A percentile compares a stretch with the other conserved stretches of the same genome.
Evolutionary conservation across 2,888 invertebrate genomes (phyloP).

Genomic region (Diloba caeruleocephala): DNA sequence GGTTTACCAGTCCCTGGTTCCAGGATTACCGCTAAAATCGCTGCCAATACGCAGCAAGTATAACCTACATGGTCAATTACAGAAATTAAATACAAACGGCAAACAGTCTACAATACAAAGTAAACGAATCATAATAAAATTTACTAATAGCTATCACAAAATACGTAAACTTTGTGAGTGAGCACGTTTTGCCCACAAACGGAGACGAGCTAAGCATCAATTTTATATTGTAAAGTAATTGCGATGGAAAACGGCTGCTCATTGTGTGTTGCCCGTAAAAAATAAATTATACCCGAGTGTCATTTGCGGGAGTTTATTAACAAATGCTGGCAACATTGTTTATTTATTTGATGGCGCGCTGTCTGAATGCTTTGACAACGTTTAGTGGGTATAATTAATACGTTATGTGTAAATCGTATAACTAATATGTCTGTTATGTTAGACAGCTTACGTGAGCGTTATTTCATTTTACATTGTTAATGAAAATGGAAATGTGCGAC

Average conservation of each 20-base stretch:
- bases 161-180: slow-evolving; percentile 34
- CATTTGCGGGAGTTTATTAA: slow-evolving; percentile 59
- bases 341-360: slow-evolving; percentile 53
- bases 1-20: neutral
- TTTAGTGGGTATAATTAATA: slow-evolving; percentile 60
- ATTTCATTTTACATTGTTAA: slow-evolving; percentile 23
- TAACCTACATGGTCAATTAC: neutral
- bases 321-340: slow-evolving; percentile 62
- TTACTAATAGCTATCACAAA: slow-evolving; percentile 55
- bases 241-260: slow-evolving; percentile 59
- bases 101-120: slow-evolving; percentile 23
- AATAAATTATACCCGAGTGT: slow-evolving; percentile 65
- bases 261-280: slow-evolving; percentile 66
- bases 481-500: neutral
- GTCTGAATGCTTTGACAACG: slow-evolving; percentile 41
- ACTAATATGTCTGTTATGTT: slow-evolving; percentile 25
- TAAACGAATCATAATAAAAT: slow-evolving; percentile 46
- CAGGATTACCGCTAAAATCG: neutral
- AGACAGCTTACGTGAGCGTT: neutral
- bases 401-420: slow-evolving; percentile 36
- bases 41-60: neutral
- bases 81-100: neutral
- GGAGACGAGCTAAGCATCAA: slow-evolving; percentile 53
- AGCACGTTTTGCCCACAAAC: slow-evolving; percentile 47
- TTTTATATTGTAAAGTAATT: slow-evolving; percentile 70